A percentile compares a stretch with the other conserved stretches of the same genome.
Evolutionary conservation across 2,797 vertebrate species (phyloP).

Genomic region (Limnodromus scolopaceus): DNA sequence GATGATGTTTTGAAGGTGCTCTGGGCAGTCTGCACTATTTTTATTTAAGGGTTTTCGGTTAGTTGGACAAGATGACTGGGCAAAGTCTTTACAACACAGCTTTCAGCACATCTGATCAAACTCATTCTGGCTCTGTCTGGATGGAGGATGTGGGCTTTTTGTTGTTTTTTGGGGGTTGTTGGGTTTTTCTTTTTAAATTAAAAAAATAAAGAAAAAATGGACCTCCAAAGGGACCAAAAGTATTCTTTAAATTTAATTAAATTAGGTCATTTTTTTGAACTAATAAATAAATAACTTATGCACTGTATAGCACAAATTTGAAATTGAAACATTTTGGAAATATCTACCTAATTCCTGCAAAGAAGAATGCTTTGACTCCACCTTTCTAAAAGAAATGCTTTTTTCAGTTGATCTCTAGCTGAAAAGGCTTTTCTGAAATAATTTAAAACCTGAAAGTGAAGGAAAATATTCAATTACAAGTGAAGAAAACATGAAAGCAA

Average conservation of each 20-base stretch:
- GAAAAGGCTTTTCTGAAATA: not conserved
- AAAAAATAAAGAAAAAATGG: not conserved
- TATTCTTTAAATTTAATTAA: not conserved
- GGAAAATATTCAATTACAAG: not conserved
- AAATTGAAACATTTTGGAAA: not conserved
- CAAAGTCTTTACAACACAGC: not conserved
- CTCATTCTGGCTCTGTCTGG: not conserved
- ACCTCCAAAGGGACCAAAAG: not conserved
- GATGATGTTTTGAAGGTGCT: fast-evolving
- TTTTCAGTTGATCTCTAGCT: not conserved
- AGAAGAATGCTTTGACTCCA: not conserved
- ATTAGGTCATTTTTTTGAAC: not conserved
- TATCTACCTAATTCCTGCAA: not conserved
- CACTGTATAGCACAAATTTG: not conserved
- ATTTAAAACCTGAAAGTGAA: not conserved
- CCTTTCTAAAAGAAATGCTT: fast-evolving
- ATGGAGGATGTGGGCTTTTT: not conserved
- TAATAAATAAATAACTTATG: not conserved
- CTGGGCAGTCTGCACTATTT: not conserved
- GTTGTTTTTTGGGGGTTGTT: not conserved
- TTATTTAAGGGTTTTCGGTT: not conserved
- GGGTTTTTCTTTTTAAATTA: no score
- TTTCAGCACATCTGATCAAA: not conserved
- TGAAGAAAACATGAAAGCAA: not conserved
- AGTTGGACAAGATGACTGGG: not conserved